Evolutionary conservation across 2,888 invertebrate genomes (phyloP).

Genomic region (Helleia helle): DNA sequence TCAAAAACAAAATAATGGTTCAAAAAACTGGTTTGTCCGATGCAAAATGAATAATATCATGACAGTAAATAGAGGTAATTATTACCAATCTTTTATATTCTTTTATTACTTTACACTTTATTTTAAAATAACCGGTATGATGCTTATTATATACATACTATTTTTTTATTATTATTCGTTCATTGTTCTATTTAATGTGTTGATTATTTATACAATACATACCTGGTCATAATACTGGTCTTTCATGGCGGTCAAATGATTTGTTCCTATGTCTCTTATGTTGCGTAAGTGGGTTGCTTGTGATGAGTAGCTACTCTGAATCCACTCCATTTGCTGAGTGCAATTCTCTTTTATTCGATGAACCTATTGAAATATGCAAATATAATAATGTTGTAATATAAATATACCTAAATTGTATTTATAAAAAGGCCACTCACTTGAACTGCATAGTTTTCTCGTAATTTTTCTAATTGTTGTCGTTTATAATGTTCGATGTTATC

Average conservation of each 20-base stretch:
- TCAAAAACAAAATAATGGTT: too few species aligned
- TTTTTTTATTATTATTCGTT: too few species aligned
- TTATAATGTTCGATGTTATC: conserved; percentile 94
- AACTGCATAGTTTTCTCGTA: conserved; percentile 92
- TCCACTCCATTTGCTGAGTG: conserved; percentile 94
- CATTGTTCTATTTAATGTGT: too few species aligned
- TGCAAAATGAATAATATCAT: too few species aligned
- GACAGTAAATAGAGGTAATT: too few species aligned
- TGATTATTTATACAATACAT: too few species aligned
- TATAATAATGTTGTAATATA: neutral
- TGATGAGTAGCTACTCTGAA: conserved; percentile 91
- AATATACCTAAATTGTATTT: neutral
- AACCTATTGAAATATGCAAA: conserved; percentile 69
- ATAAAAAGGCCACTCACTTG: conserved; percentile 84
- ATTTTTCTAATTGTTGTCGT: conserved; percentile 88
- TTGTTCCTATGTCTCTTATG: conserved; percentile 93
- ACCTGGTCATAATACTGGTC: conserved; percentile 97
- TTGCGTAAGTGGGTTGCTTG: conserved; percentile 91
- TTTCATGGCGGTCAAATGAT: conserved; percentile 86
- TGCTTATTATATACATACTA: too few species aligned
- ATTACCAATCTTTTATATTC: too few species aligned
- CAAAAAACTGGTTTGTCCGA: too few species aligned
- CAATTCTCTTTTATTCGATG: conserved; percentile 95
- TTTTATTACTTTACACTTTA: too few species aligned
- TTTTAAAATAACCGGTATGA: too few species aligned